Evolutionary conservation across 2,888 invertebrate genomes (phyloP), one percentile per base, ranked within the genome.

Genomic region (Eurytoma adleriae): DNA sequence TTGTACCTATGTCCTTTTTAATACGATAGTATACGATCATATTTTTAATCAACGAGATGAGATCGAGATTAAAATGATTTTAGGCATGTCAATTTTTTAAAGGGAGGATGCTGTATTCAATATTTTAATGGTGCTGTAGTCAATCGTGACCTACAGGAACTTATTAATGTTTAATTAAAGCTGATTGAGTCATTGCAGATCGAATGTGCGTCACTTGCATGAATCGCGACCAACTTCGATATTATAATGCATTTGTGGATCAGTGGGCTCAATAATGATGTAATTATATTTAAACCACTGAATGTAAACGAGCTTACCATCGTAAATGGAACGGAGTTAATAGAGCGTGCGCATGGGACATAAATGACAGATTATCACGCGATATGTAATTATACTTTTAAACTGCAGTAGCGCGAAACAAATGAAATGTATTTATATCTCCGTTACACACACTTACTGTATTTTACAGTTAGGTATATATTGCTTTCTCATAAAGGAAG

Each of bases 311-410:
- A 40, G 40, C 48, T 72, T 16, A 18, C 54, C 10, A 72, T 83
- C 78, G 76, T 27, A 61, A 72, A 78, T 59, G 79, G 78, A 83
- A 79, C 71, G 62, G 56, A 59, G 14, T 69, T 66, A 77, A 84
- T 77, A 69, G 68, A 27, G 20, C 69, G 20, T 20, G 40, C 24
- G 50, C 57, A 13, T 18, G 18, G 56, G 48, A 18, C 52, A 20
- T 16, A 54, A 67, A 48, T 52, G 68, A 67, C 16, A 54, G 54
- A 67, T 75, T 75, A 75, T 75, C 61, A 30, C 67, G 7, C 30
- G 56, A 18, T 61, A 61, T 18, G 0, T 48, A 64, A 64, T 40
- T 64, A 64, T 1, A 48, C 50, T 24, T 20, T n/a, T 30, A 16
- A 57, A 20, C 50, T 71, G 59, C 57, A 57, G 16, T n/a, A 18